Evolutionary conservation across 2,888 invertebrate species (phyloP), one percentile per base, ranked within the genome.

Genomic region (Julus scandinavius): DNA sequence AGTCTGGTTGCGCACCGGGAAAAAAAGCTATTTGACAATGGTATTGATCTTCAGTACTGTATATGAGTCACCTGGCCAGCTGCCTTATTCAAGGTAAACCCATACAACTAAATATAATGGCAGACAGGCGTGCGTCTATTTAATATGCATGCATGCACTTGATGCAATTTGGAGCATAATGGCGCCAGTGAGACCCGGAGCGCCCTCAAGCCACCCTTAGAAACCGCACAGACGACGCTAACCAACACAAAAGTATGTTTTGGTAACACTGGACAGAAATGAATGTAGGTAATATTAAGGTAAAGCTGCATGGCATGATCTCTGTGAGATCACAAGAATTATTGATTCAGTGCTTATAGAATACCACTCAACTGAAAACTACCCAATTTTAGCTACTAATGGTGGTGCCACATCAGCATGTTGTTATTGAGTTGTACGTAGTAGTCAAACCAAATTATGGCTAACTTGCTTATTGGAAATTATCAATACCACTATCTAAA

Each of bases 61-160:
- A 6, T 29, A 29, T 72, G 72, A 72, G 72, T 72, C 72, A 72
- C 72, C 72, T 72, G 72, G 29, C 72, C 72, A 72, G 72, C 72
- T 72, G 72, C 72, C 72, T 29, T 72, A 72, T 72, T 72, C 29
- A 72, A 72, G 72, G 72, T 72, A 72, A 72, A 72, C 11, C 72
- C 29, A 29, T n/a, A 72, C 72, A 72, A 29, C 72, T 29, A 9
- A 72, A 29, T 7, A 72, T n/a, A 72, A 72, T 72, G 9, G 72
- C 72, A 72, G 72, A 20, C 72, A 29, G 72, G 29, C 72, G 20
- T 72, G 72, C n/a, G 63, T 54, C 54, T 54, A 54, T 72, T 72
- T 72, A 29, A 29, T 29, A 72, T 72, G 29, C 29, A 29, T 72
- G 72, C 63, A 29, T 72, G 72, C 29, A 72, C 29, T 72, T 72